These are phyloP conservation scores for Gadus macrocephalus DNA, from an alignment of 2,113 vertebrate species.

Conservation along the genomic window DNA sequence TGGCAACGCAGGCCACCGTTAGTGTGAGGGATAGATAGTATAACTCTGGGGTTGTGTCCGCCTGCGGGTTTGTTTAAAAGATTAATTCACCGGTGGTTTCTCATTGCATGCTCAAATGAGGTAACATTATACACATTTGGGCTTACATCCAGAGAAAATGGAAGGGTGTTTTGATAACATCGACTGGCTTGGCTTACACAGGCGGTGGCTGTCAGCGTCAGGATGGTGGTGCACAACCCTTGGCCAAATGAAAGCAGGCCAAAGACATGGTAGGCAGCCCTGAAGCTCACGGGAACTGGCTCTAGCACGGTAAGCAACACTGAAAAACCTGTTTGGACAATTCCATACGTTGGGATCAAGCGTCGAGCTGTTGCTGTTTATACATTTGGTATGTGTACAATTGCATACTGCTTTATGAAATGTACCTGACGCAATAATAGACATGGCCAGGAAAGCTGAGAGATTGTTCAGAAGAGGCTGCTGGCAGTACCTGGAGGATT, in stretches of 20 bases:
- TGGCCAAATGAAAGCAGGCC: slow-evolving; percentile 72
- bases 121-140: background rate
- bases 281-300: slow-evolving; percentile 61
- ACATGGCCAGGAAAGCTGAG: slow-evolving; percentile 59
- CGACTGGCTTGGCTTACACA: slow-evolving; percentile 67
- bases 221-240: slow-evolving; percentile 63
- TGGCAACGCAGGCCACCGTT: slow-evolving; percentile 55
- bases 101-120: no score
- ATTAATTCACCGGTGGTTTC: no score
- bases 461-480: slow-evolving; percentile 72
- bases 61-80: slow-evolving; percentile 45
- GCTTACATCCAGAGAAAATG: background rate
- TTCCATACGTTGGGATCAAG: background rate
- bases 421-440: slow-evolving; percentile 68
- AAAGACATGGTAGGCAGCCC: slow-evolving; percentile 62
- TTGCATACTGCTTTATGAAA: background rate
- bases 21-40: slow-evolving; percentile 65
- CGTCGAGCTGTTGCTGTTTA: background rate
- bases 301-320: slow-evolving; percentile 69
- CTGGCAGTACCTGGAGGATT: slow-evolving; percentile 67
- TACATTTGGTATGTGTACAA: background rate
- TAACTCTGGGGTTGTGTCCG: slow-evolving; percentile 68
- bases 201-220: slow-evolving; percentile 69
- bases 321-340: slow-evolving; percentile 65
- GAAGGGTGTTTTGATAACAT: background rate